Evolutionary conservation across 2,797 vertebrate species (phyloP).

Genomic region (Moxostoma hubbsi): DNA sequence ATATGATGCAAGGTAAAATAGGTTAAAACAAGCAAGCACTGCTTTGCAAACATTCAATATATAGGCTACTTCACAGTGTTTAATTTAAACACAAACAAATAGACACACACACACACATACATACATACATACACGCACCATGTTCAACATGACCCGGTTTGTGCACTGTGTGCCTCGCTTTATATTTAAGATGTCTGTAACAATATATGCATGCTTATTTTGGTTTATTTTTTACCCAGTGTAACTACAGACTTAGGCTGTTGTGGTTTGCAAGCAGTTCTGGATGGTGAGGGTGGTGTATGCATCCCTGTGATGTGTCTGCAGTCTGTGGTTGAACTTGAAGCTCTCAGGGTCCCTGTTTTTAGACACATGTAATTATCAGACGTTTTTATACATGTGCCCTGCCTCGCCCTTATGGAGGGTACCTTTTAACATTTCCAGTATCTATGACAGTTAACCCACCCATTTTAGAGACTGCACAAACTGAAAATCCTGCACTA

Average conservation of each 20-base stretch:
- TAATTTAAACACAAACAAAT: too few relatives aligned
- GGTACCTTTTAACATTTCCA: constrained; percentile 62
- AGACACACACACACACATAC: neutral
- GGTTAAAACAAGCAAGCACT: neutral
- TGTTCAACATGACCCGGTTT: constrained; percentile 7
- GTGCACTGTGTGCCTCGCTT: neutral
- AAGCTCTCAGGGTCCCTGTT: constrained; percentile 51
- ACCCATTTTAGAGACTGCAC: constrained; percentile 48
- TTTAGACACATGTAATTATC: constrained; percentile 66
- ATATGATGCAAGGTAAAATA: neutral
- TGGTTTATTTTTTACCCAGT: neutral
- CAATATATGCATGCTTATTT: constrained; percentile 28
- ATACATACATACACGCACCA: neutral
- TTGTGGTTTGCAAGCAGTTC: constrained; percentile 48
- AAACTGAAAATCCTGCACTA: constrained; percentile 25
- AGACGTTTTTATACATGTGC: constrained; percentile 55
- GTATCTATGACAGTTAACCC: constrained; percentile 48
- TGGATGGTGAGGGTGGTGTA: constrained; percentile 33
- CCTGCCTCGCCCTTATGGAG: constrained; percentile 58
- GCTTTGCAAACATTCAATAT: neutral
- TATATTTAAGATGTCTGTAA: constrained; percentile 31
- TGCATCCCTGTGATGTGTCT: constrained; percentile 50
- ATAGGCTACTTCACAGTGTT: neutral
- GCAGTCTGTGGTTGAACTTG: constrained; percentile 53
- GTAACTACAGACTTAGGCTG: constrained; percentile 54